These are phyloP conservation scores for Procambarus virginalis DNA, from an alignment of 1,140 invertebrate genomes.

Conservation along the genomic window DNA sequence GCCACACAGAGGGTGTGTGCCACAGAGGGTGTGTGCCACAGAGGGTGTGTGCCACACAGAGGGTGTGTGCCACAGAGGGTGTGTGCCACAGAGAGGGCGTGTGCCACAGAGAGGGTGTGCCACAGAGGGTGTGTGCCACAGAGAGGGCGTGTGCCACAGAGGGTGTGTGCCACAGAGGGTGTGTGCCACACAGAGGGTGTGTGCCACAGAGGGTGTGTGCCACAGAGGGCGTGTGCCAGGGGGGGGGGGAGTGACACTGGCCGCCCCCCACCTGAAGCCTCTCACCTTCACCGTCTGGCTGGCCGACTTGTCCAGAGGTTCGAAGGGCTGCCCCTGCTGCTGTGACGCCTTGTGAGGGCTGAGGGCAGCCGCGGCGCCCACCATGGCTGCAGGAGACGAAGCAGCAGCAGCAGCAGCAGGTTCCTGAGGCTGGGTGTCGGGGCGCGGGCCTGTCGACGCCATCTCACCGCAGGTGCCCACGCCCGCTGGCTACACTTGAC, in stretches of 20 bases:
- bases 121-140: too few relatives aligned
- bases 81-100: too few relatives aligned
- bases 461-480: constrained; percentile 41
- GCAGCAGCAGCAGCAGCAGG: constrained; percentile 37
- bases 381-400: constrained; percentile 28
- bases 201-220: too few relatives aligned
- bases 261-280: not conserved
- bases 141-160: too few relatives aligned
- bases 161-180: too few relatives aligned
- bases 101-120: too few relatives aligned
- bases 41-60: too few relatives aligned
- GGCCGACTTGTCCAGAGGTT: constrained; percentile 56
- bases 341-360: constrained; percentile 44
- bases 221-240: not conserved
- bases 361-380: constrained; percentile 32
- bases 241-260: not conserved
- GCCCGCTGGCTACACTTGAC: constrained; percentile 35
- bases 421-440: constrained; percentile 44
- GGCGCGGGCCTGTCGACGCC: constrained; percentile 49
- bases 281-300: constrained; percentile 63
- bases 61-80: too few relatives aligned
- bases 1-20: too few relatives aligned
- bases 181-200: too few relatives aligned
- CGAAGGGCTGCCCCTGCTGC: constrained; percentile 55
- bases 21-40: too few relatives aligned